A percentile compares a stretch with the other conserved stretches of the same genome.
Evolutionary conservation across 2,113 vertebrate species (phyloP).

Genomic region (Oreochromis tanganicae): DNA sequence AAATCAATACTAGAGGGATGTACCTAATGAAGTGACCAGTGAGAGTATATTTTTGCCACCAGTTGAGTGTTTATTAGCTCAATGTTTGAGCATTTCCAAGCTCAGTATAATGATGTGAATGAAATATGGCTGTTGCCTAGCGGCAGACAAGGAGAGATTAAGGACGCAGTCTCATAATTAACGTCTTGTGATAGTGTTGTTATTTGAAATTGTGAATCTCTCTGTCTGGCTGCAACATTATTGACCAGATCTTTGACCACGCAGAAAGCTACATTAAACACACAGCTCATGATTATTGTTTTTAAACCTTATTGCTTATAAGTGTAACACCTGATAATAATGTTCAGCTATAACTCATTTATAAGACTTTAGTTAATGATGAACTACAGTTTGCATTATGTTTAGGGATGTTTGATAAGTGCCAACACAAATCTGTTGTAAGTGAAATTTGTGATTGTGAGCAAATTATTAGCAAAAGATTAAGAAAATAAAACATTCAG

Average conservation of each 20-base stretch:
- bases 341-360: neutral
- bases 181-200: neutral
- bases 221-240: neutral
- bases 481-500: neutral
- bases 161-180: constrained; percentile 17
- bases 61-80: neutral
- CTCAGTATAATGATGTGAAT: neutral
- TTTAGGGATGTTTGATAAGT: neutral
- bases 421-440: neutral
- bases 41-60: neutral
- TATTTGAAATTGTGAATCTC: neutral
- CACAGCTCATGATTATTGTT: neutral
- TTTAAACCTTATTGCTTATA: neutral
- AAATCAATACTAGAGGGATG: neutral
- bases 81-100: neutral
- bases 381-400: neutral
- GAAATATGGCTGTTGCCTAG: neutral
- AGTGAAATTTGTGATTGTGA: neutral
- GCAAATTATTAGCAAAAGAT: neutral
- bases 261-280: neutral
- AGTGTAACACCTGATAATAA: neutral
- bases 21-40: neutral
- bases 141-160: neutral
- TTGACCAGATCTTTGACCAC: neutral
- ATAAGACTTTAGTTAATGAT: neutral